These are phyloP conservation scores for Antigone vipio DNA, from an alignment of 2,113 vertebrate species.

Conservation along the genomic window DNA sequence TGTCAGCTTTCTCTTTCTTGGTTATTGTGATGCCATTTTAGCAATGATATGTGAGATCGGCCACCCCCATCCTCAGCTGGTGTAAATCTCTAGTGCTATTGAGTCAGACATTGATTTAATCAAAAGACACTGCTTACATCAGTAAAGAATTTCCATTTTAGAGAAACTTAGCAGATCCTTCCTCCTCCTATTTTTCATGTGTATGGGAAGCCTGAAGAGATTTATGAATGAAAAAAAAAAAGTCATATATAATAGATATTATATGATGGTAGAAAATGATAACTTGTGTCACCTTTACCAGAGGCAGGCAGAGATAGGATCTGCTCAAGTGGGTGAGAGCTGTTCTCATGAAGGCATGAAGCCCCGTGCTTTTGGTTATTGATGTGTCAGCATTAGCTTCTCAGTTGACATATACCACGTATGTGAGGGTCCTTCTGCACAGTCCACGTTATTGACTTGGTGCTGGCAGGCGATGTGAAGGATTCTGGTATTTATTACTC, in stretches of 20 bases:
- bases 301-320: neutral
- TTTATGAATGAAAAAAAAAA: neutral
- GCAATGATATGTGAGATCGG: neutral
- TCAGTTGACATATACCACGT: neutral
- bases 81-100: neutral
- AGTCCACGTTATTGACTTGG: neutral
- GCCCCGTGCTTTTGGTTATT: neutral
- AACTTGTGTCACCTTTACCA: neutral
- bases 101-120: neutral
- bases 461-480: neutral
- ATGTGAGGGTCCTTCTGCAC: neutral
- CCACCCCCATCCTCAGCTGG: neutral
- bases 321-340: neutral
- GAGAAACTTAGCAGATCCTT: neutral
- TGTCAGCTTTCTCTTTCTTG: neutral
- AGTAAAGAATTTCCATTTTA: neutral
- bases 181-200: neutral
- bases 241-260: neutral
- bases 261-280: neutral
- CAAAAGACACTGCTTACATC: neutral
- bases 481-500: neutral
- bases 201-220: neutral
- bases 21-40: neutral
- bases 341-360: neutral
- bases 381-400: rapidly evolving